Evolutionary conservation across 2,113 vertebrate genomes (phyloP).

Genomic region (Paracanthobrama guichenoti): DNA sequence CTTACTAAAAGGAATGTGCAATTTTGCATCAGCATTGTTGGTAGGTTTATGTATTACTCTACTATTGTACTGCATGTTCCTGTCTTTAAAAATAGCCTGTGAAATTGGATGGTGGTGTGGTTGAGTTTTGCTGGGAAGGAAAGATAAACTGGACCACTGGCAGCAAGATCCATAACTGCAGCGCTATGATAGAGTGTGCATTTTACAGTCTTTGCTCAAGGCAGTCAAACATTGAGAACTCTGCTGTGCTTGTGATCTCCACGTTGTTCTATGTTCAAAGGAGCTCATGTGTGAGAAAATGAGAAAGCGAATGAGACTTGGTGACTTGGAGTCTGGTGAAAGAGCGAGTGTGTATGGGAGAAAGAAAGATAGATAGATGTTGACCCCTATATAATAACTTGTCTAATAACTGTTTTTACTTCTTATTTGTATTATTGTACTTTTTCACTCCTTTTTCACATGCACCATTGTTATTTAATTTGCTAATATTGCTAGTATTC

Average conservation of each 20-base stretch:
- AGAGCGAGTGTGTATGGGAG: background rate
- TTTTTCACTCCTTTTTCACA: background rate
- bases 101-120: constrained; percentile 11
- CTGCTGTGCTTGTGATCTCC: background rate
- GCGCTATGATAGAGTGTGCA: background rate
- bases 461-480: background rate
- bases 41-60: background rate
- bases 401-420: background rate
- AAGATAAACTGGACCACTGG: constrained; percentile 20
- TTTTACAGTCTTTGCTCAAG: constrained; percentile 15
- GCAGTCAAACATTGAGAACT: background rate
- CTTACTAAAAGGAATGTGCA: background rate
- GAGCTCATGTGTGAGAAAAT: background rate
- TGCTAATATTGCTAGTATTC: background rate
- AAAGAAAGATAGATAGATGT: too few species aligned
- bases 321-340: background rate
- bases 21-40: background rate
- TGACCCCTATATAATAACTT: background rate
- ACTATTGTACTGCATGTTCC: background rate
- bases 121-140: background rate
- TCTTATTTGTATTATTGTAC: background rate
- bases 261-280: background rate
- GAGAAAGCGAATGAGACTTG: background rate
- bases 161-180: background rate
- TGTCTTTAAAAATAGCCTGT: constrained; percentile 8